Base-by-base conservation (phyloP, 2,888 invertebrate genomes). In the Alsophila aescularia region DNA sequence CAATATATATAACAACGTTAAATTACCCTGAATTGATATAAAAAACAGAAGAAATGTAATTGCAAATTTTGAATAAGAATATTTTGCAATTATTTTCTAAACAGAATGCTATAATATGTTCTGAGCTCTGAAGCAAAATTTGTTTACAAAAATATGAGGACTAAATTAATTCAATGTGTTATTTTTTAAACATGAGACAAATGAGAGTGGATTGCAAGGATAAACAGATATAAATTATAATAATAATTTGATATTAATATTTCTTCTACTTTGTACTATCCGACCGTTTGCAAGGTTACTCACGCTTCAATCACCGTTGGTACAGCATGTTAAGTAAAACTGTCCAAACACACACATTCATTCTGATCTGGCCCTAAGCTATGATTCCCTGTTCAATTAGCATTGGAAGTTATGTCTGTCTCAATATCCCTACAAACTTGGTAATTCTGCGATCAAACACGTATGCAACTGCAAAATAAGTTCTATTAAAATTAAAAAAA, bases 211-310 rank as follows among this genome's bases (percentile, higher is more conserved):
- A n/a, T n/a, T 16, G 3, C n/a, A n/a, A 35, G 13, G 21, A 9
- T 21, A 44, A 51, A 49, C 15, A 18, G 21, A 49, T n/a, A 27
- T 21, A 14, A 14, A 14, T 34, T 36, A 2, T n/a, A 10, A 16
- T 12, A 21, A 27, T 21, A 18, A 43, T 44, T 52, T 45, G 27
- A 32, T 36, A 34, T 27, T 42, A 15, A 9, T 53, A 58, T 72
- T 72, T 75, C 71, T 78, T 77, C 72, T 74, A 78, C 72, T 83
- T 83, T 83, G 81, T 83, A 84, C 81, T 80, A 67, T 71, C 49
- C 58, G 52, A 67, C 69, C 73, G 72, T 79, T 78, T 77, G 79
- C 76, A 78, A 79, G 79, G 70, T 76, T 62, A 54, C 67, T 39
- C 10, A 29, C 43, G 43, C 12, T 37, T 41, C 27, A 32, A 42